phyloP scores from a whole-genome alignment of 2,113 vertebrate genomes.

The Sarotherodon lohbergeri region DNA sequence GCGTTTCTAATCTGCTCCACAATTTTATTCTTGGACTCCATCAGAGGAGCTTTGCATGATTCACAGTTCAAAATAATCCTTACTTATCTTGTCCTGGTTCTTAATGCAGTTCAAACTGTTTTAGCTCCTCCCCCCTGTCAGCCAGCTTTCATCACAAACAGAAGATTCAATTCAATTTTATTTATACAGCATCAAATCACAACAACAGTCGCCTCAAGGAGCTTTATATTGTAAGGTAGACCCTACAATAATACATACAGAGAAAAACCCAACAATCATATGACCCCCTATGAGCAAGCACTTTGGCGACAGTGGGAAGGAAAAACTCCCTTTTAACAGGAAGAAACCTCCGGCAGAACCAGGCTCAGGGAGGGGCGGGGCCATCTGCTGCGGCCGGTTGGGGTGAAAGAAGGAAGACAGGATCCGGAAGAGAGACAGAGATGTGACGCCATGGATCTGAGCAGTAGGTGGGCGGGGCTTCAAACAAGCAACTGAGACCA shows the following conservation, averaged over 20 bases:
- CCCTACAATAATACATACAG: accelerated
- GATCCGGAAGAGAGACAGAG: too few species aligned
- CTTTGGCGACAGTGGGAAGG: accelerated
- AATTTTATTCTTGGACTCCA: background rate
- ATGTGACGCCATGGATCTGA: background rate
- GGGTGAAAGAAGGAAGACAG: background rate
- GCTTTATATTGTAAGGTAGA: too few species aligned
- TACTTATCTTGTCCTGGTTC: background rate
- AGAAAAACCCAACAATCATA: background rate
- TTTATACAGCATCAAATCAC: too few species aligned
- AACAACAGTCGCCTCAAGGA: too few species aligned
- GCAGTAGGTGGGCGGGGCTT: background rate
- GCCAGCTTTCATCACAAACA: background rate
- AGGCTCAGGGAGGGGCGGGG: background rate
- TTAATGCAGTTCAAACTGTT: too few species aligned
- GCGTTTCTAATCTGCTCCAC: background rate
- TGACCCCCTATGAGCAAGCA: background rate
- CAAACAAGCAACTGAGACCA: background rate
- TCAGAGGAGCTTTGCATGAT: background rate
- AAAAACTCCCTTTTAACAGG: background rate
- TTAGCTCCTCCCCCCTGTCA: background rate
- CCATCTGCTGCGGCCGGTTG: background rate
- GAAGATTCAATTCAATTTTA: background rate
- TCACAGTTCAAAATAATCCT: background rate
- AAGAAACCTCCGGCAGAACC: accelerated